Base-by-base conservation (phyloP, 2,888 invertebrate species). In the Pasiphila rectangulata region DNA sequence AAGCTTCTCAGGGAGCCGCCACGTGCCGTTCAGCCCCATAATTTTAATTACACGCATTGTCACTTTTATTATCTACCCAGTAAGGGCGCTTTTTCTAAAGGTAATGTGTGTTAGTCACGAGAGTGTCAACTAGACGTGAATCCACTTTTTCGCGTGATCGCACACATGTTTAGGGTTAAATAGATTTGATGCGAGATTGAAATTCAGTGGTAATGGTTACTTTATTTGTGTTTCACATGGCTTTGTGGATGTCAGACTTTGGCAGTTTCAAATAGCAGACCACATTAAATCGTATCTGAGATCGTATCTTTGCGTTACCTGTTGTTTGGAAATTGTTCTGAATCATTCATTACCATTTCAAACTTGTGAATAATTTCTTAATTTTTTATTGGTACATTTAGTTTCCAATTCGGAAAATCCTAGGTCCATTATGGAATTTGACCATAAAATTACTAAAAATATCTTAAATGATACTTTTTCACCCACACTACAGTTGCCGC, bases 91-190 rank as follows among this genome's bases (percentile, higher is more conserved):
- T 56, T 58, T 57, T 54, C 57, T 44, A 60, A 39, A 44, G 32
- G 59, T 69, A 69, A 67, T 70, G 72, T 69, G 70, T 77, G 73
- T 76, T 79, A 79, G 73, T 81, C 80, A 80, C 69, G 66, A 67
- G 70, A 75, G 75, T 77, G 75, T 75, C 78, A 83, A 70, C 66
- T 77, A 72, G 63, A 67, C 72, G 69, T 64, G 62, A 70, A 69
- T 67, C 76, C 74, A 80, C 77, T 83, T 84, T 85, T 79, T 75
- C 81, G 82, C 81, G 73, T 79, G 79, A 80, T 72, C 70, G 78
- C 75, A 65, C 79, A 74, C 75, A 72, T 77, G 72, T 70, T 81
- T 77, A 72, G 74, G 59, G 59, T 57, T 59, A 57, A 59, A 59
- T 52, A 55, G 54, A 57, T 57, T 55, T 54, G 50, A 54, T 46